Evolutionary conservation across 2,113 vertebrate species (phyloP).

Genomic region (Leiothrix lutea): DNA sequence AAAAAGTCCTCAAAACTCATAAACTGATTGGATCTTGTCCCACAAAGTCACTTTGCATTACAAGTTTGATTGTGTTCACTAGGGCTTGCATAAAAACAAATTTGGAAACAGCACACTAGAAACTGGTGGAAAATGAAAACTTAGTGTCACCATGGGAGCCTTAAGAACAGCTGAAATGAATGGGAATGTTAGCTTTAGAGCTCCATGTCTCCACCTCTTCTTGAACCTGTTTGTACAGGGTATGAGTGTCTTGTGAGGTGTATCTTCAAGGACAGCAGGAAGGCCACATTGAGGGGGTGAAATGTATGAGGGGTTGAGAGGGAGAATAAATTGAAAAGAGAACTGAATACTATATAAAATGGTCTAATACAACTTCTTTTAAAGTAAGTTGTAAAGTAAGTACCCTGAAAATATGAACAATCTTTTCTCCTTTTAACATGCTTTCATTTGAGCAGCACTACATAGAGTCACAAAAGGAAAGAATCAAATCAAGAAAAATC

Average conservation of each 20-base stretch:
- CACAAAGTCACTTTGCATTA: background rate
- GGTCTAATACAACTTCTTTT: background rate
- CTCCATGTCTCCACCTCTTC: background rate
- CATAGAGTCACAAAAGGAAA: background rate
- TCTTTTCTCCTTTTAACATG: background rate
- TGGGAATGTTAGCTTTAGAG: background rate
- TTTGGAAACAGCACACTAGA: background rate
- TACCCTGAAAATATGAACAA: background rate
- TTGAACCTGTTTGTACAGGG: background rate
- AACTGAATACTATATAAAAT: background rate
- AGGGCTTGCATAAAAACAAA: slow-evolving; percentile 15
- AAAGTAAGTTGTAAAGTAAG: background rate
- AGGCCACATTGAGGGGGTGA: background rate
- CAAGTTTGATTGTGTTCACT: background rate
- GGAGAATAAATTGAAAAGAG: background rate
- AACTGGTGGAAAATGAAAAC: slow-evolving; percentile 29
- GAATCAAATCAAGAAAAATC: background rate
- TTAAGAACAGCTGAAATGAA: slow-evolving; percentile 9
- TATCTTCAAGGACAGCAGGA: background rate
- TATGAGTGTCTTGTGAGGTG: background rate
- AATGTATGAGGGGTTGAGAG: background rate
- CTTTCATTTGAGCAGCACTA: background rate
- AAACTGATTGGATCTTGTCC: background rate
- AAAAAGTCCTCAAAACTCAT: background rate
- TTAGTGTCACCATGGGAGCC: background rate